Percentiles rank a stretch among this genome's conserved stretches.
phyloP scores from a whole-genome alignment of 2,797 vertebrate species.

The Artibeus lituratus region DNA sequence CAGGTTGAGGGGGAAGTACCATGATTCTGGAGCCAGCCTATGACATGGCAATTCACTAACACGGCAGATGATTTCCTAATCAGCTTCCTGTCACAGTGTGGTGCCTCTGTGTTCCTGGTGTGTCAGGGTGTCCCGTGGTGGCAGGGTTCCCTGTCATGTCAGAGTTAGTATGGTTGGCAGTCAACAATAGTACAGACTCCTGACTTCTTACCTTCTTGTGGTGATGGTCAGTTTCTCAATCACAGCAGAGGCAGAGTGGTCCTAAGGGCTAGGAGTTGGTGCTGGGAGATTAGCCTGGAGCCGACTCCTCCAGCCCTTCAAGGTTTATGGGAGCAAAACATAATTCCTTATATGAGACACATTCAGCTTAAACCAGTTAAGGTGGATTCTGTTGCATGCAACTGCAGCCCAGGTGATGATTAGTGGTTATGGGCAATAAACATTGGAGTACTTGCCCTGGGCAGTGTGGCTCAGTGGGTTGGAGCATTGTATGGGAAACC shows the following conservation, averaged over 20 bases:
- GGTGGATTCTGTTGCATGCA: neutral
- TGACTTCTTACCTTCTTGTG: neutral
- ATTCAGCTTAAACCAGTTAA: neutral
- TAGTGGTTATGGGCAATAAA: neutral
- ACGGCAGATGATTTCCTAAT: neutral
- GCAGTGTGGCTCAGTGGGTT: neutral
- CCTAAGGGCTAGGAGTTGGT: neutral
- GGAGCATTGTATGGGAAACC: neutral
- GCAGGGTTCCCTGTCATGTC: neutral
- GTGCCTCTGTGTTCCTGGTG: neutral
- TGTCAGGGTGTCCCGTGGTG: neutral
- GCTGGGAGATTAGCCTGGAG: neutral
- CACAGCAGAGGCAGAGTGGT: neutral
- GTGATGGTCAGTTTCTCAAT: neutral
- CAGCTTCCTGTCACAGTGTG: neutral
- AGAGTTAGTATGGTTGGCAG: neutral
- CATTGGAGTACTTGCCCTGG: neutral
- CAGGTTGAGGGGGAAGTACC: neutral
- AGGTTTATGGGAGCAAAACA: neutral
- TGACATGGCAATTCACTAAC: neutral
- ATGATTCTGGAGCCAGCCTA: neutral
- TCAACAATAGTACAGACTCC: neutral
- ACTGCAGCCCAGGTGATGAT: conserved; percentile 10
- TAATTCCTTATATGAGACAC: neutral
- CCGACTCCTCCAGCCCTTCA: neutral